A percentile compares a stretch with the other conserved stretches of the same genome.
Conservation (phyloP, 1,140 invertebrate genomes). For the Pseudomyrmex flavicornis region DNA sequence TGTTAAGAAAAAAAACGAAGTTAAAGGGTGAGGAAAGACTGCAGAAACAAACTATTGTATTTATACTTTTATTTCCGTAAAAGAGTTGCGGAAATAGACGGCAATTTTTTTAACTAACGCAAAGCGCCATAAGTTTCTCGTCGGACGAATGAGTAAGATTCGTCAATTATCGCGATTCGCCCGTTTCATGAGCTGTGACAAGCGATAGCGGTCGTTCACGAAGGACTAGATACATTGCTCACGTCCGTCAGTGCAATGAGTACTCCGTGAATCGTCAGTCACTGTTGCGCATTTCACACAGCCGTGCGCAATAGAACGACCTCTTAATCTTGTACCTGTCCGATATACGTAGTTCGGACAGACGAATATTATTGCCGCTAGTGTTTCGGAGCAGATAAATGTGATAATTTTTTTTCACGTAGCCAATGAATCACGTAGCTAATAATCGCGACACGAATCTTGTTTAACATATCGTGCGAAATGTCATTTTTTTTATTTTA, state of each 20-base stretch:
- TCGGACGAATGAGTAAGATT: neutral
- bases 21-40: too few relatives aligned
- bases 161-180: slow-evolving; percentile 47
- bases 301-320: neutral
- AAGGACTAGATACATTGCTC: slow-evolving; percentile 3
- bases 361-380: neutral
- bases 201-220: slow-evolving; percentile 17
- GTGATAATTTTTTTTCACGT: too few relatives aligned
- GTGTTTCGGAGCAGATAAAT: neutral
- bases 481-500: neutral
- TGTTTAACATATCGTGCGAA: too few relatives aligned
- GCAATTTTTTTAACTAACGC: too few relatives aligned
- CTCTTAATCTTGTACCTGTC: slow-evolving; percentile 8
- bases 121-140: too few relatives aligned
- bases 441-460: neutral
- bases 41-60: too few relatives aligned
- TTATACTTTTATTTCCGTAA: too few relatives aligned
- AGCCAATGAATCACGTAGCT: too few relatives aligned
- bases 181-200: slow-evolving; percentile 13
- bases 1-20: too few relatives aligned
- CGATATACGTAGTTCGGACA: neutral
- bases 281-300: slow-evolving; percentile 20
- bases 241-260: slow-evolving; percentile 42
- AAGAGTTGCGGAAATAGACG: too few relatives aligned
- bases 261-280: slow-evolving; percentile 7